Evolutionary conservation across 2,113 vertebrate genomes (phyloP), one percentile per base, ranked within the genome.

Genomic region (Butastur rufipennis): DNA sequence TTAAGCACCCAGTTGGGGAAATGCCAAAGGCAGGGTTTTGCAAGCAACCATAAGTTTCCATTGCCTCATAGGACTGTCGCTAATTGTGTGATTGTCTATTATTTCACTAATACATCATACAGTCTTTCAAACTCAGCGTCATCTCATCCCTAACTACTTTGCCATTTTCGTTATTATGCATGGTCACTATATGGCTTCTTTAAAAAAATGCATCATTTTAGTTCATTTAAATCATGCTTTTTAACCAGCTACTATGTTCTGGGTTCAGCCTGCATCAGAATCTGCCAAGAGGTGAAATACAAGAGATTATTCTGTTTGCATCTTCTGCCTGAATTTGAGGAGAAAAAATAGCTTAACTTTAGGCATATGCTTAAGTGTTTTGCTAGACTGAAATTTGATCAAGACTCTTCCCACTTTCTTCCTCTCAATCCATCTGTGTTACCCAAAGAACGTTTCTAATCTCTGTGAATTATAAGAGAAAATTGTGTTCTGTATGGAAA

Each of bases 321-420:
- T 83, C 93, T 89, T 88, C 80, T 94, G 86, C 80, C 68, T 92
- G 65, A 86, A 91, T 59, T 73, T 6, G 29, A 73, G 73, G 66
- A 38, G 83, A 38, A 77, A 91, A 93, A 91, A 89, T 75, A 89
- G 52, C 71, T 93, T 86, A 92, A 81, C 81, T 95, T 86, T 75
- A 86, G 74, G 84, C 77, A 58, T 81, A 53, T 80, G 81, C 81
- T 67, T 83, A 86, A 89, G 71, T 85, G 62, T 91, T 96, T 81
- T 96, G 78, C 90, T 97, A 91, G 81, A 86, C 91, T 89, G 88
- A 94, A 86, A 84, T 90, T 56, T 94, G 70, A 85, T 95, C 53
- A 72, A 82, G 81, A 53, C 48, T 97, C 89, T 90, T 95, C 88
- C 88, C 58, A 43, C 88, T 91, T 94, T 75, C 79, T 89, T 91